These are phyloP conservation scores for Hylaeus anthracinus DNA, from an alignment of 1,140 invertebrate species.

Conservation along the genomic window DNA sequence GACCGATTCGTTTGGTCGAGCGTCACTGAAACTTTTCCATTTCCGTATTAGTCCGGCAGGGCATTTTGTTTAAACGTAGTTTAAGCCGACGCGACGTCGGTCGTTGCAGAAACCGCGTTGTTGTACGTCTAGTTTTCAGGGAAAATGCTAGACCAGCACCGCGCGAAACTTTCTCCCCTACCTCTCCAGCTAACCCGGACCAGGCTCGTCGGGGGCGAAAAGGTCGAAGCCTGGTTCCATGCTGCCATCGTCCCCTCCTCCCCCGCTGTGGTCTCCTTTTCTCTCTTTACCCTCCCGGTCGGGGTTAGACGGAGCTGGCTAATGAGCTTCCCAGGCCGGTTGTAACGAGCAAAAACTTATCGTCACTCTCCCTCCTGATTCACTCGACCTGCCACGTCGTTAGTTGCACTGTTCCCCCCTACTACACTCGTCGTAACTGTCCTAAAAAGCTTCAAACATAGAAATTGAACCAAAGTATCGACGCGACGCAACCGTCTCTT, in stretches of 20 bases:
- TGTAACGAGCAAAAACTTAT: conserved; percentile 74
- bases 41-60: neutral
- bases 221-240: conserved; percentile 51
- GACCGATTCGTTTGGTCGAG: neutral
- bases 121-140: conserved; percentile 14
- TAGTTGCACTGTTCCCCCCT: conserved; percentile 57
- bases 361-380: conserved; percentile 72
- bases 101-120: conserved; percentile 30
- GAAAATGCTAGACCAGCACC: conserved; percentile 27
- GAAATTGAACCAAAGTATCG: conserved; percentile 39
- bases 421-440: neutral
- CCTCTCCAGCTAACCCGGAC: conserved; percentile 9
- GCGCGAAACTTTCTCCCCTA: conserved; percentile 39
- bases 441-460: conserved; percentile 51
- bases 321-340: conserved; percentile 71
- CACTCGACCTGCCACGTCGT: conserved; percentile 70
- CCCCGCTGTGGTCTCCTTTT: neutral
- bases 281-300: conserved; percentile 23
- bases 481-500: conserved; percentile 37
- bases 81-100: conserved; percentile 33
- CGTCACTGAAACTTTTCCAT: conserved; percentile 10
- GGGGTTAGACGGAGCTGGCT: conserved; percentile 58
- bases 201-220: conserved; percentile 43
- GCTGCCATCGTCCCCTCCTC: neutral
- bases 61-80: conserved; percentile 44